Percentiles rank a stretch among this genome's conserved stretches.
These are phyloP conservation scores for Smittia aterrima DNA, from an alignment of 2,888 invertebrate species.

Conservation along the genomic window DNA sequence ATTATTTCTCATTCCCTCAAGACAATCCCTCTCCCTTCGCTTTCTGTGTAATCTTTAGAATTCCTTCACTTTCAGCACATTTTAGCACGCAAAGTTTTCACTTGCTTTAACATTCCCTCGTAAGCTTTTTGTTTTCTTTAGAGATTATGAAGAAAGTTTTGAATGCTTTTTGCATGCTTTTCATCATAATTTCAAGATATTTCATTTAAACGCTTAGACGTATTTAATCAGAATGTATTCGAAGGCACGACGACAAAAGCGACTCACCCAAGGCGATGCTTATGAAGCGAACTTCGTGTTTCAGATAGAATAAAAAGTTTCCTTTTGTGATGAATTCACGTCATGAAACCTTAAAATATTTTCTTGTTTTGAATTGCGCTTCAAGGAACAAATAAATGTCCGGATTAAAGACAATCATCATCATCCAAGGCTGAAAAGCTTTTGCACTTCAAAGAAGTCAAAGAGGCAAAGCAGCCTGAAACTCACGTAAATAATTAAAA, in stretches of 20 bases:
- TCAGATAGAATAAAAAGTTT: background rate
- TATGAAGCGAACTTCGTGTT: background rate
- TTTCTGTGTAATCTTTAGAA: background rate
- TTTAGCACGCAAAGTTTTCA: slow-evolving; percentile 3
- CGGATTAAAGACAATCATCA: no score
- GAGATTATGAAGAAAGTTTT: background rate
- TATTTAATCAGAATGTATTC: background rate
- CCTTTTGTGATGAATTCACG: background rate
- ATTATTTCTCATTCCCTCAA: background rate
- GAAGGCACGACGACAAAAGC: background rate
- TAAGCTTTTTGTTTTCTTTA: background rate
- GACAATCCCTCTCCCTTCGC: background rate
- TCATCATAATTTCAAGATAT: slow-evolving; percentile 17
- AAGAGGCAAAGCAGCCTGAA: no score
- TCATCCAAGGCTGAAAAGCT: no score
- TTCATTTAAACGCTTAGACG: slow-evolving; percentile 12
- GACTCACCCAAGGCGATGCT: background rate
- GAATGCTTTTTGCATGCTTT: background rate
- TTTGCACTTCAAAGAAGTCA: no score
- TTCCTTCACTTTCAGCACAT: background rate
- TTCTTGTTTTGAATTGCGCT: no score
- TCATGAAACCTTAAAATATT: background rate
- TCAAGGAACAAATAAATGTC: no score
- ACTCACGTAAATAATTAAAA: no score
- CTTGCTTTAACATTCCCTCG: background rate